phyloP scores from a whole-genome alignment of 2,888 invertebrate species.

The Rhabditoides inermis region DNA sequence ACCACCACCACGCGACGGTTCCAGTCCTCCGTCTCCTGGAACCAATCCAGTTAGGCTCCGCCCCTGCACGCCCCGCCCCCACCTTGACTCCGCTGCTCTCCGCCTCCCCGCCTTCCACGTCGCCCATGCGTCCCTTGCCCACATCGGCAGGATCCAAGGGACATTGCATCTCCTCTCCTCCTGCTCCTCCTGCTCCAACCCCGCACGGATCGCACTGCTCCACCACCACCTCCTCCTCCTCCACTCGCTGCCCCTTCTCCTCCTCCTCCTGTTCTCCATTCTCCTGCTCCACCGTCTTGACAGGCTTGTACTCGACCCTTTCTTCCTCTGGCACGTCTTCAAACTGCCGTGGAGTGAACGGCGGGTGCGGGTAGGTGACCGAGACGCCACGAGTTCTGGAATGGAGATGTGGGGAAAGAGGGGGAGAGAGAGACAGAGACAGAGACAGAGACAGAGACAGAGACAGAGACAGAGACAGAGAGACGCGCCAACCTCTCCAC shows the following conservation, averaged over 20 bases:
- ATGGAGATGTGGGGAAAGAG: too few relatives aligned
- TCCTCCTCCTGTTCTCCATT: slow-evolving; percentile 3
- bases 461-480: too few relatives aligned
- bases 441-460: too few relatives aligned
- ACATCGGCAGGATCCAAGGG: slow-evolving; percentile 6
- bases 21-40: slow-evolving; percentile 26
- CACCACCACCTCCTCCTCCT: too few relatives aligned
- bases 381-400: too few relatives aligned
- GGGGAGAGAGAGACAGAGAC: too few relatives aligned
- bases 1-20: slow-evolving; percentile 44
- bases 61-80: too few relatives aligned
- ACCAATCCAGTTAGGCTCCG: background rate
- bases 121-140: slow-evolving; percentile 8
- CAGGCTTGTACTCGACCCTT: background rate
- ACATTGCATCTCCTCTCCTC: background rate
- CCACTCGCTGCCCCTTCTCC: too few relatives aligned
- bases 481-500: background rate
- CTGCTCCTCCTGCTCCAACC: slow-evolving; percentile 70
- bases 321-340: slow-evolving; percentile 2
- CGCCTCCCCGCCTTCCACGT: slow-evolving; percentile 8
- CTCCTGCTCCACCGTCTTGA: background rate
- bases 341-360: too few relatives aligned
- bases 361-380: too few relatives aligned
- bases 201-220: too few relatives aligned
- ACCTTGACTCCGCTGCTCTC: slow-evolving; percentile 9